A percentile compares a stretch with the other conserved stretches of the same genome.
Conservation (phyloP, 2,888 invertebrate genomes). For the Agonopterix heracliana region DNA sequence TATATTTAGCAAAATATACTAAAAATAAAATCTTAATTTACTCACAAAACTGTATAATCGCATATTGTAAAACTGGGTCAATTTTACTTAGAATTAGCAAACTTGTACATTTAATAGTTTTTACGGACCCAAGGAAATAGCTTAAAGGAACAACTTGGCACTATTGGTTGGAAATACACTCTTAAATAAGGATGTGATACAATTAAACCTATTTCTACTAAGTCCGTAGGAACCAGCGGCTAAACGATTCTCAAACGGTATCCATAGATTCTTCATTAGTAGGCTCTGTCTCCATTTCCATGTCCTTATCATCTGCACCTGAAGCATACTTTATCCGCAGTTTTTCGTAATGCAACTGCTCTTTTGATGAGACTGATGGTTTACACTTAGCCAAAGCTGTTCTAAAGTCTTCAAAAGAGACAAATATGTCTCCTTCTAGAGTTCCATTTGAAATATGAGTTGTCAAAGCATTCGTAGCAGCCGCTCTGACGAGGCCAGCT, state of each 20-base stretch:
- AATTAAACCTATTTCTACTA: constrained; percentile 30
- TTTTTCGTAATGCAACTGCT: constrained; percentile 85
- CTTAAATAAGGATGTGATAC: constrained; percentile 29
- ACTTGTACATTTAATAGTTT: too few species aligned
- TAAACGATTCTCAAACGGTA: constrained; percentile 54
- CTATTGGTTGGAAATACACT: constrained; percentile 38
- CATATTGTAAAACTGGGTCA: too few species aligned
- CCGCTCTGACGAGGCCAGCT: constrained; percentile 91
- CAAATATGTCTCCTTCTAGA: constrained; percentile 74
- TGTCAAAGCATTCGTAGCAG: constrained; percentile 87
- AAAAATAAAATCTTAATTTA: neutral
- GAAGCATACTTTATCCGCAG: constrained; percentile 81
- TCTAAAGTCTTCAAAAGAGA: constrained; percentile 83
- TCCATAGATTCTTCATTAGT: constrained; percentile 70
- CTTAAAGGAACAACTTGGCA: constrained; percentile 47
- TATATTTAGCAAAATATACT: neutral
- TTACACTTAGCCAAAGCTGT: constrained; percentile 85
- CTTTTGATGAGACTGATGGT: constrained; percentile 91
- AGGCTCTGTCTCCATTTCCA: constrained; percentile 76
- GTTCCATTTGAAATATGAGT: constrained; percentile 80
- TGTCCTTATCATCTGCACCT: constrained; percentile 63
- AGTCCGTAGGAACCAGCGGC: constrained; percentile 31
- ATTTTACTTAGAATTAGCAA: too few species aligned
- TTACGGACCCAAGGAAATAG: constrained; percentile 8
- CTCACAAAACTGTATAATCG: too few species aligned